Conservation (phyloP, 1,140 invertebrate genomes). For the Conopomorpha cramerella region DNA sequence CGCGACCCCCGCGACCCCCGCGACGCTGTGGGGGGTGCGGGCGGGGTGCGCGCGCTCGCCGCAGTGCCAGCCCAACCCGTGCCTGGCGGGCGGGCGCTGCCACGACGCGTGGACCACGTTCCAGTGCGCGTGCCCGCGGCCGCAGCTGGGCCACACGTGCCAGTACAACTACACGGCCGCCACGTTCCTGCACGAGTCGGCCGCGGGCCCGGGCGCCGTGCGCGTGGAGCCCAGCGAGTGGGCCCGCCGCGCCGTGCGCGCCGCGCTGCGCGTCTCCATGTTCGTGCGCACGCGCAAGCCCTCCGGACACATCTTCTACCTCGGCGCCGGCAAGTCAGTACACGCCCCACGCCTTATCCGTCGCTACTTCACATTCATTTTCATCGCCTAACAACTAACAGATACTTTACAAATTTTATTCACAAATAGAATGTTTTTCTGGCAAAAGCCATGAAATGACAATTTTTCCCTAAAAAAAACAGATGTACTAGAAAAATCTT, state of each 20-base stretch:
- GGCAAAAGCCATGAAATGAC: too few species aligned
- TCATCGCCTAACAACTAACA: too few species aligned
- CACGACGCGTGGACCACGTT: conserved; percentile 89
- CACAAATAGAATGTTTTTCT: too few species aligned
- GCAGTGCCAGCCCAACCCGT: conserved; percentile 87
- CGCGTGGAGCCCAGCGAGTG: conserved; percentile 70
- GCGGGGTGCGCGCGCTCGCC: conserved; percentile 75
- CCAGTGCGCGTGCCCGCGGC: conserved; percentile 82
- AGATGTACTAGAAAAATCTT: too few species aligned
- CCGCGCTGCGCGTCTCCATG: conserved; percentile 88
- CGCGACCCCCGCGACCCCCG: conserved; percentile 1
- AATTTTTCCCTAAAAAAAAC: too few species aligned
- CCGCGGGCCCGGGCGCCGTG: conserved; percentile 71
- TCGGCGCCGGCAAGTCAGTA: conserved; percentile 84
- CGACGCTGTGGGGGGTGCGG: conserved; percentile 42
- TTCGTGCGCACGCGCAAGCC: conserved; percentile 86
- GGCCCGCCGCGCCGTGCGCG: conserved; percentile 71
- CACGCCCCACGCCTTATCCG: too few species aligned
- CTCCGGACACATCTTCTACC: conserved; percentile 85
- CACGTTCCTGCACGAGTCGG: conserved; percentile 88
- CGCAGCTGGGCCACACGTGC: conserved; percentile 85
- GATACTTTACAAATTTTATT: too few species aligned
- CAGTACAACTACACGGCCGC: conserved; percentile 88
- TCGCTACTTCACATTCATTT: too few species aligned
- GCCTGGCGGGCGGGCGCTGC: conserved; percentile 83